A percentile compares a stretch with the other conserved stretches of the same genome.
Evolutionary conservation across 2,113 vertebrate genomes (phyloP).

Genomic region (Sapajus apella): DNA sequence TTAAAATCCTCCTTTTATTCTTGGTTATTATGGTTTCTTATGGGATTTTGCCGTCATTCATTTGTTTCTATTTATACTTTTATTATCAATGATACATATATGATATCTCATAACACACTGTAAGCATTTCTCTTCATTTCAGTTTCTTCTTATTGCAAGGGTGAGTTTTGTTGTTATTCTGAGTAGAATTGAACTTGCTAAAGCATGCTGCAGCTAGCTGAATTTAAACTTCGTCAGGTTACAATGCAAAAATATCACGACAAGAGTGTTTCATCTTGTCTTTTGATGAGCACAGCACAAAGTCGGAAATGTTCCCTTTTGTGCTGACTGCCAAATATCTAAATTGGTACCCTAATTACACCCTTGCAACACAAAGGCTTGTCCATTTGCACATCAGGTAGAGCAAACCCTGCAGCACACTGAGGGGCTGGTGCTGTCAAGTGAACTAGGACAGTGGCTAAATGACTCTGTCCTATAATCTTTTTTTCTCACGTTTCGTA

Average conservation of each 20-base stretch:
- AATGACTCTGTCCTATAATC: not conserved
- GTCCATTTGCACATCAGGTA: slow-evolving; percentile 62
- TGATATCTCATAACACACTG: not conserved
- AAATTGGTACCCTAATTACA: slow-evolving; percentile 58
- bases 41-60: not conserved
- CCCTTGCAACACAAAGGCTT: slow-evolving; percentile 38
- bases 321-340: slow-evolving; percentile 60
- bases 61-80: slow-evolving; percentile 36
- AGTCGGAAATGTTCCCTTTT: slow-evolving; percentile 68
- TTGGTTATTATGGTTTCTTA: not conserved
- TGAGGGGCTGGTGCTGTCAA: not conserved
- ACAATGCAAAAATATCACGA: slow-evolving; percentile 52
- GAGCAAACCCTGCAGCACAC: not conserved
- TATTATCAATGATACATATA: slow-evolving; percentile 23
- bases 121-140: not conserved
- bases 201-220: not conserved
- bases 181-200: not conserved
- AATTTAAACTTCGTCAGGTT: slow-evolving; percentile 61
- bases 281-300: slow-evolving; percentile 72
- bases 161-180: not conserved
- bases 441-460: not conserved
- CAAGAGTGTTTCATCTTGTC: slow-evolving; percentile 62
- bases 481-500: not conserved
- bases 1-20: not conserved
- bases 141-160: not conserved